Evolutionary conservation across 2,888 invertebrate genomes (phyloP).

Genomic region (Drosophila subsilvestris): DNA sequence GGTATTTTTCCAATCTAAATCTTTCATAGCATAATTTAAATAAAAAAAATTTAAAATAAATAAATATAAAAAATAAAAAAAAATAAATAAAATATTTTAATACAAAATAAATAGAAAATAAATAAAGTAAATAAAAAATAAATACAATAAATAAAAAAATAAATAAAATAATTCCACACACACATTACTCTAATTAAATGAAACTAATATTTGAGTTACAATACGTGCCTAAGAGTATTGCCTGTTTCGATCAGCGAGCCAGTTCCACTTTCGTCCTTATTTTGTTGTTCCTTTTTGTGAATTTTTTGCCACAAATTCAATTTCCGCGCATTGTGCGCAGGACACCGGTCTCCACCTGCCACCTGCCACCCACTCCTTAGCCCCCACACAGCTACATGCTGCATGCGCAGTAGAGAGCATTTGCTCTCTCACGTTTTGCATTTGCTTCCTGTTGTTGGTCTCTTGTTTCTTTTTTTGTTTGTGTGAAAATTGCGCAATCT

Average conservation of each 20-base stretch:
- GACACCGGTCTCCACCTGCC: slow-evolving; percentile 36
- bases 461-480: background rate
- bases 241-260: background rate
- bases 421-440: slow-evolving; percentile 12
- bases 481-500: slow-evolving; percentile 74
- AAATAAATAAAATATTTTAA: no score
- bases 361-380: background rate
- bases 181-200: no score
- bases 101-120: no score
- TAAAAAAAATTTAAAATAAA: no score
- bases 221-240: background rate
- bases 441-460: slow-evolving; percentile 45
- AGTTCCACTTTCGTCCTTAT: slow-evolving; percentile 5
- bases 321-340: slow-evolving; percentile 80
- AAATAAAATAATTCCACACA: no score
- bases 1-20: no score
- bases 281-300: slow-evolving; percentile 31
- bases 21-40: no score
- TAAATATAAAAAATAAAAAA: no score
- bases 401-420: slow-evolving; percentile 47
- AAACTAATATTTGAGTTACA: no score
- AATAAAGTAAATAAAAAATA: no score
- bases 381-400: slow-evolving; percentile 12
- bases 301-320: slow-evolving; percentile 72
- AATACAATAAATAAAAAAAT: no score